Evolutionary conservation across 1,140 invertebrate species (phyloP).

Genomic region (Drosophila virilis): DNA sequence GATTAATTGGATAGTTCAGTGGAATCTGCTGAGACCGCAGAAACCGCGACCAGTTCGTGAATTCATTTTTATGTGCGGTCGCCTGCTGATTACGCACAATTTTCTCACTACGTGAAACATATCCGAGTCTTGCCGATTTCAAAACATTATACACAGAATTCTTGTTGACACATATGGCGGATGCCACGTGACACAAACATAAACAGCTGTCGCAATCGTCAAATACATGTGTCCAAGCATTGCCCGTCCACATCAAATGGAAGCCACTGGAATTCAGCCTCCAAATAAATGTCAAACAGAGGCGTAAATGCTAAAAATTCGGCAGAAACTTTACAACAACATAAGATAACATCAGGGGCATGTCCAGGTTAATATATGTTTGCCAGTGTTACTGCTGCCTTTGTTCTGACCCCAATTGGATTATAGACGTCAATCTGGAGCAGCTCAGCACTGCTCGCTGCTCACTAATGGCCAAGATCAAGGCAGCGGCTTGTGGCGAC

Average conservation of each 20-base stretch:
- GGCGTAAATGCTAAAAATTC: constrained; percentile 61
- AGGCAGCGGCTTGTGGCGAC: constrained; percentile 1
- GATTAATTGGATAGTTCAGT: constrained; percentile 65
- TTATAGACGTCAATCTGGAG: constrained; percentile 14
- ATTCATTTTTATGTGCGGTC: constrained; percentile 51
- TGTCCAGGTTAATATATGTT: constrained; percentile 14
- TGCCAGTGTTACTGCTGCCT: constrained; percentile 4
- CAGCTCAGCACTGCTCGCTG: background rate
- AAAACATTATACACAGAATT: constrained; percentile 27
- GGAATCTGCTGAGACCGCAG: constrained; percentile 63
- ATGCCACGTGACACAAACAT: constrained; percentile 75
- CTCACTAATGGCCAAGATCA: constrained; percentile 51
- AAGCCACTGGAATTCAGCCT: constrained; percentile 26
- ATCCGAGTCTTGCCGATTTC: background rate
- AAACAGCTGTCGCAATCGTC: constrained; percentile 63
- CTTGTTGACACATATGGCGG: constrained; percentile 70
- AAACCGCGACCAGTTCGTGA: constrained; percentile 51
- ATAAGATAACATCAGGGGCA: constrained; percentile 14
- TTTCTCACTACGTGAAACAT: constrained; percentile 32
- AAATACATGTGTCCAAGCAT: constrained; percentile 53
- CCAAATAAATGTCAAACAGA: constrained; percentile 68
- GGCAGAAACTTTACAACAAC: constrained; percentile 51
- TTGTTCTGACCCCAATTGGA: constrained; percentile 24
- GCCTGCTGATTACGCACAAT: constrained; percentile 74
- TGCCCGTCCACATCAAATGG: constrained; percentile 21